A percentile compares a stretch with the other conserved stretches of the same genome.
Conservation (phyloP, 1,140 invertebrate species). For the Rhynchophorus ferrugineus region DNA sequence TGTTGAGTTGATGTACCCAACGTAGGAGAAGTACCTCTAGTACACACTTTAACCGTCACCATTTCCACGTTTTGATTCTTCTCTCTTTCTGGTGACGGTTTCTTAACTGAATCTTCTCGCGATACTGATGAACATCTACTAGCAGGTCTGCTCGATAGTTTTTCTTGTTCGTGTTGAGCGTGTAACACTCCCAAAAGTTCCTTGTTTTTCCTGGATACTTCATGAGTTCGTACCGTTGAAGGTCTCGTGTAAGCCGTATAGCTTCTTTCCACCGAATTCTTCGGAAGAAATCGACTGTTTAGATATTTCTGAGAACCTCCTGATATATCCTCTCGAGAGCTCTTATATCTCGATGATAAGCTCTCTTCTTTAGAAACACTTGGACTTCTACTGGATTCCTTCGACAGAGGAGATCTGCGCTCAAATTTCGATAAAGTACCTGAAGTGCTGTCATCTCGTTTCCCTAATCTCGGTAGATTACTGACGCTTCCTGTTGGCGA, state of each 20-base stretch:
- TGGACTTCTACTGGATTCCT: slow-evolving; percentile 23
- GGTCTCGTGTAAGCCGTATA: slow-evolving; percentile 35
- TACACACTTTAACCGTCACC: slow-evolving; percentile 54
- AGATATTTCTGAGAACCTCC: slow-evolving; percentile 37
- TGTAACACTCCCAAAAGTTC: slow-evolving; percentile 35
- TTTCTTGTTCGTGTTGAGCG: slow-evolving; percentile 31
- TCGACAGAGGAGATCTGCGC: slow-evolving; percentile 15
- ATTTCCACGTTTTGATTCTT: slow-evolving; percentile 36
- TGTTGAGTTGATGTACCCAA: slow-evolving; percentile 53
- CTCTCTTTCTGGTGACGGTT: slow-evolving; percentile 5
- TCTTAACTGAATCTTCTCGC: slow-evolving; percentile 22
- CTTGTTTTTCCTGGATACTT: slow-evolving; percentile 36
- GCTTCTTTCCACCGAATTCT: slow-evolving; percentile 39
- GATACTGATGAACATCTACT: slow-evolving; percentile 33
- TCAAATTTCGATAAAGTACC: slow-evolving; percentile 11
- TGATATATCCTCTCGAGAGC: slow-evolving; percentile 32
- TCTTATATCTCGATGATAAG: slow-evolving; percentile 25
- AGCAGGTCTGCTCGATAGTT: slow-evolving; percentile 21
- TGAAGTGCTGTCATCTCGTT: slow-evolving; percentile 22
- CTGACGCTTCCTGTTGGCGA: slow-evolving; percentile 23
- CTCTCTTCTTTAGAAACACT: slow-evolving; percentile 23
- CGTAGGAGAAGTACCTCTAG: slow-evolving; percentile 67
- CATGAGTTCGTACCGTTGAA: slow-evolving; percentile 30
- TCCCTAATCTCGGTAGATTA: slow-evolving; percentile 36
- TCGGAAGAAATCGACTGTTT: slow-evolving; percentile 38